Evolutionary conservation across 1,140 invertebrate genomes (phyloP), one percentile per base, ranked within the genome.

Genomic region (Sitodiplosis mosellana): DNA sequence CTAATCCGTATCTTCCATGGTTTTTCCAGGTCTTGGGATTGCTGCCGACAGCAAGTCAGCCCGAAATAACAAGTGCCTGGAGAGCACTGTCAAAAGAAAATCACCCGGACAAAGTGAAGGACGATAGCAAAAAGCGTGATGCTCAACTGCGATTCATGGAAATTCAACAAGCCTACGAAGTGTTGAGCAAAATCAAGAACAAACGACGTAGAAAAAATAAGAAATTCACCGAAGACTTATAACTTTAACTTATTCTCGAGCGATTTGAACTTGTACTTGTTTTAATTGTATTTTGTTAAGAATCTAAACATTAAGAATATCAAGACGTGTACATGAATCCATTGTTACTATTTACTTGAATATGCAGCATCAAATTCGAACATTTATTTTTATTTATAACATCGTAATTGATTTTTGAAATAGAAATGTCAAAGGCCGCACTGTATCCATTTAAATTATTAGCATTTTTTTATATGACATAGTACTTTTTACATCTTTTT

Each of bases 31-130:
- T 89, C 0, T 63, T 96, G 1, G 84, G 74, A 1, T 57, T 96
- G 0, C 70, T 76, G 15, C 73, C 75, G 40, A 77, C 77, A 1
- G 78, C 88, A 0, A 81, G 79, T 20, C 86, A 93, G 60, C 75
- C 82, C 43, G 84, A 93, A 58, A 88, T 97, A 4, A 89, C 83
- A 1, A 57, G 77, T 0, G 76, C 70, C 47, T 96, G 88, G 77
- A 65, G 87, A 43, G 70, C 73, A 33, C 65, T 96, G 0, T 89
- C 87, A 0, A 76, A 81, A n/a, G 79, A 90, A 61, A 80, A 81
- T 65, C 92, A 97, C 69, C 92, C 92, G 0, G 92, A 97, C 56
- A 91, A 89, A 65, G 77, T 83, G 3, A 84, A 85, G 60, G 81
- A 86, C 53, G 70, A 74, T 1, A 63, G 67, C 0, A 71, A 77